Conservation (phyloP, 2,113 vertebrate genomes). For the Callipepla squamata region DNA sequence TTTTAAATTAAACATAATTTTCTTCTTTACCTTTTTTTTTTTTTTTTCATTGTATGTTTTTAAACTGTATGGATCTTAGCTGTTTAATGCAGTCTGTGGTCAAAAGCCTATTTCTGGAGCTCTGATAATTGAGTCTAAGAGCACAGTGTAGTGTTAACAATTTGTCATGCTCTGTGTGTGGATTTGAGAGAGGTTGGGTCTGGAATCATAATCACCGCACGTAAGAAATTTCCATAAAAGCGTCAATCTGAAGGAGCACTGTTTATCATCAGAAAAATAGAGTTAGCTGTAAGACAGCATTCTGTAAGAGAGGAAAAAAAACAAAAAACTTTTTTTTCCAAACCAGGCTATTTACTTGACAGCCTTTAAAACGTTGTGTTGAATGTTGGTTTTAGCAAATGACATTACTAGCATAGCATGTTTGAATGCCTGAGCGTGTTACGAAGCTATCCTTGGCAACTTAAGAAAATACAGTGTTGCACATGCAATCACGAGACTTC, state of each 20-base stretch:
- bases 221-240: not conserved
- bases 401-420: not conserved
- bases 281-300: not conserved
- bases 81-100: not conserved
- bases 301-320: not conserved
- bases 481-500: not conserved
- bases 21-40: not conserved
- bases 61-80: not conserved
- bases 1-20: not conserved
- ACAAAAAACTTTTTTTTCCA: not conserved
- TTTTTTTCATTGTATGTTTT: constrained; percentile 1
- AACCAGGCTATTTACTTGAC: not conserved
- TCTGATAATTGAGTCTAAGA: not conserved
- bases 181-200: not conserved
- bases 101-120: not conserved
- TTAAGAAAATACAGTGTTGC: not conserved
- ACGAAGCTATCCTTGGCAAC: not conserved
- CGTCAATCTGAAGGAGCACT: not conserved
- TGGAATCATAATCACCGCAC: not conserved
- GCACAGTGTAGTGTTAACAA: not conserved
- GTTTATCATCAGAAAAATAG: constrained; percentile 2
- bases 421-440: constrained; percentile 1
- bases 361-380: not conserved
- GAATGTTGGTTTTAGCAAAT: constrained; percentile 23
- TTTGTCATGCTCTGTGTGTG: not conserved